phyloP scores from a whole-genome alignment of 92 coral and sea anemone species.

The Phenganax marumi region DNA sequence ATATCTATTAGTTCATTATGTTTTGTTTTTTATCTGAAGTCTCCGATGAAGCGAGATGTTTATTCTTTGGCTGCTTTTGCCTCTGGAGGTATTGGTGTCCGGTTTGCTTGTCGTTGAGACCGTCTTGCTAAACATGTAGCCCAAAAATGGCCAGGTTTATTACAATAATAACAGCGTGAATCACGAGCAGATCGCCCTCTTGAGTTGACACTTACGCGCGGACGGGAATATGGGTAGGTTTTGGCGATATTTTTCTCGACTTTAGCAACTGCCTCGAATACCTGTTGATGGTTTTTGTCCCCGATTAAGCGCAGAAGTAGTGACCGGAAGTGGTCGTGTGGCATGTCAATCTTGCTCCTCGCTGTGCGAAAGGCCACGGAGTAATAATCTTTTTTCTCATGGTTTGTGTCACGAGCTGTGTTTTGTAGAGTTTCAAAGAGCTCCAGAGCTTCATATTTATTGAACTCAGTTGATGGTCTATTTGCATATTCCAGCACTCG shows the following conservation, averaged over 20 bases:
- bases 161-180: no score
- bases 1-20: no score
- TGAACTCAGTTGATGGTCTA: constrained; percentile 31
- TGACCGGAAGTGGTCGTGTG: constrained; percentile 28
- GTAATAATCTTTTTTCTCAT: constrained; percentile 35
- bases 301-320: constrained; percentile 41
- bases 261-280: constrained; percentile 4
- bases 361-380: constrained; percentile 33
- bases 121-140: no score
- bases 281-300: constrained; percentile 48
- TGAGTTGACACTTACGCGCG: background rate
- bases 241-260: background rate
- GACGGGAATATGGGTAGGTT: background rate
- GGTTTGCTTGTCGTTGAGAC: no score
- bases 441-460: constrained; percentile 42
- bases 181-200: background rate
- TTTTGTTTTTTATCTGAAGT: no score
- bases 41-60: no score
- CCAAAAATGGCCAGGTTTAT: no score
- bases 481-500: background rate
- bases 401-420: constrained; percentile 44
- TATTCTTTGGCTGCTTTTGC: no score
- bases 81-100: no score
- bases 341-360: constrained; percentile 30
- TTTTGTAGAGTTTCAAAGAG: constrained; percentile 29